Evolutionary conservation across 2,797 vertebrate species (phyloP).

Genomic region (Acanthiza pusilla): DNA sequence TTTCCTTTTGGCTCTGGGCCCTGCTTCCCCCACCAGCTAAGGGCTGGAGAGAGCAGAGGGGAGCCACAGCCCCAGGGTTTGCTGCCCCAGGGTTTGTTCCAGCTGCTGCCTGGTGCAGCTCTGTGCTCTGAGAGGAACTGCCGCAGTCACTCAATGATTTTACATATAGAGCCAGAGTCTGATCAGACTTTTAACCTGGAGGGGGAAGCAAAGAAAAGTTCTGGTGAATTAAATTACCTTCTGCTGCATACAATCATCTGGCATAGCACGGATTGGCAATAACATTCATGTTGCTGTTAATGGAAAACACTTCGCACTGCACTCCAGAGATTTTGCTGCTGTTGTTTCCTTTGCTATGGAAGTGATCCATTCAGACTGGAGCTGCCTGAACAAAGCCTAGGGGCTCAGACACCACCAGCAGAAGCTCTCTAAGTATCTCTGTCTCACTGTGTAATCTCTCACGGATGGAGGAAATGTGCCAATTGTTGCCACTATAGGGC

Average conservation of each 20-base stretch:
- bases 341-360: neutral
- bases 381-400: constrained; percentile 54
- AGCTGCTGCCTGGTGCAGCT: neutral
- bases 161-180: neutral
- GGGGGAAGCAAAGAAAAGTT: constrained; percentile 28
- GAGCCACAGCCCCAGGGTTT: neutral
- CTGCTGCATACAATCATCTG: constrained; percentile 20
- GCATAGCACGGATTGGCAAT: neutral
- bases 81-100: neutral
- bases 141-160: neutral
- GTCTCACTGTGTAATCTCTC: constrained; percentile 26
- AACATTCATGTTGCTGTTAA: constrained; percentile 20
- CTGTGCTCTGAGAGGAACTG: neutral
- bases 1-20: neutral
- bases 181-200: constrained; percentile 38
- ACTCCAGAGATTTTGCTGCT: constrained; percentile 33
- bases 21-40: neutral
- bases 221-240: constrained; percentile 41
- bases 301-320: neutral
- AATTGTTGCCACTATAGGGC: neutral
- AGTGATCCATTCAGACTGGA: constrained; percentile 36
- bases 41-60: neutral
- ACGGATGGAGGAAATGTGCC: constrained; percentile 4
- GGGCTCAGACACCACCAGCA: constrained; percentile 47
- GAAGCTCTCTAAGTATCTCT: constrained; percentile 28